Base-by-base conservation (phyloP, 1,140 invertebrate genomes). In the Holotrichia oblita region DNA sequence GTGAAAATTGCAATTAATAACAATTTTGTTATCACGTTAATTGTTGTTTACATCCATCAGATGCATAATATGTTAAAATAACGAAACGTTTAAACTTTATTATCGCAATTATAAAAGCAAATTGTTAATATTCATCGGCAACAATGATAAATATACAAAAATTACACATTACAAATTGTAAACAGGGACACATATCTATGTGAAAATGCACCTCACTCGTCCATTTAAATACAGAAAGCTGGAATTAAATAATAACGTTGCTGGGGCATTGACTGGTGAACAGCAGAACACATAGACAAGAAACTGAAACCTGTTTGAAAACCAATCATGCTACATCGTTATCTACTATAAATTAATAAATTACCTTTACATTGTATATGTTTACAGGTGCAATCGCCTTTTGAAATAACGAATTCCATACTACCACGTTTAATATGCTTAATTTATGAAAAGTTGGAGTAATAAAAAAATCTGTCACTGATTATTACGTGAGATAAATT, bases 261-360 rank as follows among this genome's bases (percentile, higher is more conserved):
- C 48, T 55, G 6, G 48, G 48, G 48, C 48, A 55, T 55, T 55
- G 48, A 55, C 48, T 55, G 48, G 48, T 55, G 48, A 55, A 55
- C 27, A 34, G 27, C 27, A 34, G 27, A 34, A 34, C 27, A 34
- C 48, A 55, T 55, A 55, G n/a, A n/a, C 48, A 55, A 55, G 48
- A 55, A 55, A 55, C 48, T 55, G 48, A 55, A 55, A 55, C 48
- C 48, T 55, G 48, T 55, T 55, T 55, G 48, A n/a, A 55, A 55
- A 55, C 48, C 48, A 55, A 55, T 55, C 48, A 55, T 55, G 48
- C 48, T 17, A 55, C 48, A 55, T 55, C 48, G 48, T 55, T 55
- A 55, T 55, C 48, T 55, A 55, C 48, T 55, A 34, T 34, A 55
- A 55, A 55, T 55, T 55, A 55, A 55, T 55, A 55, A 55, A 55